Base-by-base conservation (phyloP, 2,797 vertebrate genomes). In the Chelon labrosus region DNA sequence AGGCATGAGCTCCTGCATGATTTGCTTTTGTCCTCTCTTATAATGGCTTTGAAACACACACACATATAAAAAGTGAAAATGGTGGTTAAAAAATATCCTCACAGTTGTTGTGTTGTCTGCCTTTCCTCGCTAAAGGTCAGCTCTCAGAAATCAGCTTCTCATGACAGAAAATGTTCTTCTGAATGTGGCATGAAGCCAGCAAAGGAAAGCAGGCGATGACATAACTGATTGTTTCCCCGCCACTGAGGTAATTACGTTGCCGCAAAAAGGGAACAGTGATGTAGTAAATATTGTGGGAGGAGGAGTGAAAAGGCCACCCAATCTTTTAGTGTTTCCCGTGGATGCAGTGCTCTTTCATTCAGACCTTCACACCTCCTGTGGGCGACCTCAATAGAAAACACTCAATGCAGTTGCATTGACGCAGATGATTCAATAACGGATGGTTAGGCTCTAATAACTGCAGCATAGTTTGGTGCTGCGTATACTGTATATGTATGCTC, bases 151-250 rank as follows among this genome's bases (percentile, higher is more conserved):
- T 38, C 31, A 3, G 52, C 60, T 37, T 46, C 42, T 64, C 73
- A 62, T 59, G 61, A 54, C 57, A 38, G 41, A 47, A 60, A 55
- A 55, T 39, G 5, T 4, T 73, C 39, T 66, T 42, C 5, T n/a
- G 10, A 22, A 20, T 20, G 10, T 58, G 54, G 67, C 51, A 59
- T 22, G 37, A 38, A 39, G 31, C 53, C 17, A 41, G 42, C 3
- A 74, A 27, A 42, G 16, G n/a, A 63, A 52, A 79, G 38, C 8
- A n/a, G 22, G 37, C 35, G 17, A n/a, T 53, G 35, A 51, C 53
- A 8, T 63, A 27, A 85, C 51, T 65, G 51, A 79, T 80, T 62
- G 76, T 75, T 83, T 53, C 41, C 27, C 17, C 35, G 14, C 54
- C n/a, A 56, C 38, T 44, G 17, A 69, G 62, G 42, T 80, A 66